Evolutionary conservation across 1,140 invertebrate species (phyloP), one percentile per base, ranked within the genome.

Genomic region (Brachionus sp.): DNA sequence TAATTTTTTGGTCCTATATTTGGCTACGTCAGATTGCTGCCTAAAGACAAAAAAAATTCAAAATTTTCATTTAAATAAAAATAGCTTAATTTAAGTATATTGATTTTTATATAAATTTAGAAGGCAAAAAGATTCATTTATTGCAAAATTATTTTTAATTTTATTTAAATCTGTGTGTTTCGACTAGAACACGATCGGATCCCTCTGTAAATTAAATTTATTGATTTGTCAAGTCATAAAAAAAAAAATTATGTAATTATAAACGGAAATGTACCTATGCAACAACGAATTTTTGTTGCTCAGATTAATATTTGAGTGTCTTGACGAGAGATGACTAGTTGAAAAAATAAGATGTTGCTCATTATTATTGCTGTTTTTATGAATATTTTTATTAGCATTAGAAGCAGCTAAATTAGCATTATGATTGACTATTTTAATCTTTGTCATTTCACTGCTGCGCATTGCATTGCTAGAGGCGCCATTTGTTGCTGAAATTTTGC

Each of bases 211-310:
- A 37, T 19, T 37, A 37, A 70, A 16, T 37, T 70, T 70, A 70
- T 70, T 70, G 66, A 70, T 70, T 70, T 37, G 7, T 39, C 35
- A 66, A 66, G 25, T 33, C 25, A 33, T 33, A 66, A 33, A 66
- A 46, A n/a, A 46, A 46, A 66, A 23, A 66, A 66, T 66, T 66
- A 66, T 66, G 64, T 66, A 33, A 66, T 70, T 70, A 70, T 19
- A 70, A 70, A 39, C 29, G 66, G 66, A 70, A 70, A 70, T 70
- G 66, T 70, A 70, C 66, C 66, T 70, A 70, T 70, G 66, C 66
- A 70, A 44, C 66, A 39, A 3, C 16, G 66, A 42, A 70, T 70
- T 70, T 37, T 70, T 70, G 50, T 4, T 37, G 37, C 16, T 70
- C 37, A 39, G 37, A 70, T 16, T 23, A 39, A 39, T 39, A 37